phyloP scores from a whole-genome alignment of 1,140 invertebrate species.

The Aphelinus certus region DNA sequence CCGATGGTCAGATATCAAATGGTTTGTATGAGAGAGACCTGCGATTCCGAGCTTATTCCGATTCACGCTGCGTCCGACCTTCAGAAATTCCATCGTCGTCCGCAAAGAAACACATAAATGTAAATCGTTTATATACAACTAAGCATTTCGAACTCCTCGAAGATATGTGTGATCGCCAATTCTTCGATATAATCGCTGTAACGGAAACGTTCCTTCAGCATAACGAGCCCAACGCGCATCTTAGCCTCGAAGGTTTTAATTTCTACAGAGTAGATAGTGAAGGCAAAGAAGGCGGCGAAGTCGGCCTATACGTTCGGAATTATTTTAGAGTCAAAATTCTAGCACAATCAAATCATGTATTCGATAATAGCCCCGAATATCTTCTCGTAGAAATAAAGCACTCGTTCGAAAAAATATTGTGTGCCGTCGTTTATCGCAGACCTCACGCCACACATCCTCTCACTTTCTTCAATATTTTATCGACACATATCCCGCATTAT shows the following conservation, averaged over 20 bases:
- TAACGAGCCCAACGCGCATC: no score
- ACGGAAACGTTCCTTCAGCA: neutral
- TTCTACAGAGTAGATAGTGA: neutral
- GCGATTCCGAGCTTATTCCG: no score
- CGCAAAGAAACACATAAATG: no score
- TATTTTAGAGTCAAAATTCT: neutral
- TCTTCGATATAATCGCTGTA: neutral
- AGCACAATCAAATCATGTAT: neutral
- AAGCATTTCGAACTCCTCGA: no score
- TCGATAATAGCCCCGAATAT: conserved; percentile 1
- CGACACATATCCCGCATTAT: neutral
- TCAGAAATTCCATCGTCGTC: no score
- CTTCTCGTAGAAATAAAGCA: neutral
- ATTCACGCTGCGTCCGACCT: no score
- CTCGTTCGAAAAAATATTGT: neutral
- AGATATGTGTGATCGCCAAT: no score
- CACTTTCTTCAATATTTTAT: neutral
- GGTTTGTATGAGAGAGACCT: no score
- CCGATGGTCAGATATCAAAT: no score
- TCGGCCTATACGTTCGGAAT: neutral
- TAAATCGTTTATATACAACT: no score
- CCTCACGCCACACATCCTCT: neutral
- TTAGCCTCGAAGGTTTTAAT: neutral
- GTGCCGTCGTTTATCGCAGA: neutral
- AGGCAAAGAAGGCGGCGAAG: neutral